phyloP scores from a whole-genome alignment of 1,140 invertebrate species.

The Mercenaria mercenaria region DNA sequence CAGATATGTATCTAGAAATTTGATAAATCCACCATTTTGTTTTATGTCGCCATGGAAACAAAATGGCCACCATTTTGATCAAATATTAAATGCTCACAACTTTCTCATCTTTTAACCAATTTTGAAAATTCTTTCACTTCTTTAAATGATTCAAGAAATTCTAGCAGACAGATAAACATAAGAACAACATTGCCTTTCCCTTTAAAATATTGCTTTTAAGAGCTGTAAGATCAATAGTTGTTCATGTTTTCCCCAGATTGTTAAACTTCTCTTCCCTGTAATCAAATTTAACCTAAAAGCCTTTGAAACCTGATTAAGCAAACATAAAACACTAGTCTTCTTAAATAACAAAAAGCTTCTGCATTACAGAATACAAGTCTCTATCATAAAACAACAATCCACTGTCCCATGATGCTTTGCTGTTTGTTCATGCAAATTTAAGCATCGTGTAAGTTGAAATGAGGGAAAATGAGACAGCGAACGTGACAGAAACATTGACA shows the following conservation, averaged over 20 bases:
- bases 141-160: no score
- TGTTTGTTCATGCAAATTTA: slow-evolving; percentile 33
- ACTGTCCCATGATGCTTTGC: background rate
- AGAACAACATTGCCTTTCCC: no score
- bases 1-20: no score
- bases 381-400: background rate
- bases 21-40: no score
- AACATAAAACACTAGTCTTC: background rate
- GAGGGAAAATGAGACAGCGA: background rate
- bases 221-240: background rate
- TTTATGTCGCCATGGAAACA: no score
- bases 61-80: no score
- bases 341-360: slow-evolving; percentile 1
- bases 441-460: background rate
- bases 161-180: no score
- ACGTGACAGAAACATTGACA: slow-evolving; percentile 1
- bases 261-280: background rate
- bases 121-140: no score
- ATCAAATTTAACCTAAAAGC: slow-evolving; percentile 33
- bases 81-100: no score
- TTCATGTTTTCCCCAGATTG: background rate
- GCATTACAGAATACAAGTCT: background rate
- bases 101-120: no score
- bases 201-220: no score
- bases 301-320: slow-evolving; percentile 20